Evolutionary conservation across 2,888 invertebrate genomes (phyloP).

Genomic region (Nephrotoma appendiculata): DNA sequence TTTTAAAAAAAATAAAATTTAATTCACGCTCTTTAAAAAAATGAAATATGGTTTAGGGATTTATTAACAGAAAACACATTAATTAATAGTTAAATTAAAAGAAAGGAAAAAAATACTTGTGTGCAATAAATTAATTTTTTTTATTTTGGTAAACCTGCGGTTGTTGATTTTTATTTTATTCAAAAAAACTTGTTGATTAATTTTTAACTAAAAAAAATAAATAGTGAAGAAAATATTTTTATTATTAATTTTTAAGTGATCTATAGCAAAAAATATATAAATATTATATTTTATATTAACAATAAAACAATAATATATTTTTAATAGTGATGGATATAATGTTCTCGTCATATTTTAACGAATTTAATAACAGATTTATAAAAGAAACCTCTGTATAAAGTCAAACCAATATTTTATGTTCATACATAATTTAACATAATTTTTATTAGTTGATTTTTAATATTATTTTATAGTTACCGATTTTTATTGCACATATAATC

Average conservation of each 20-base stretch:
- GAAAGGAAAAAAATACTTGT: neutral
- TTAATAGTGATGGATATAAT: neutral
- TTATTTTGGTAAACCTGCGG: neutral
- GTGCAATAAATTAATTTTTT: neutral
- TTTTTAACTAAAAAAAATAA: neutral
- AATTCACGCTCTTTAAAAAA: neutral
- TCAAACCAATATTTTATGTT: neutral
- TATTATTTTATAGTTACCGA: slow-evolving; percentile 1
- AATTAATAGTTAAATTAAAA: neutral
- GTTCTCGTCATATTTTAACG: neutral
- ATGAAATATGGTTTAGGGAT: neutral
- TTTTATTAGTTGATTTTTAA: neutral
- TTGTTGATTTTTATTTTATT: neutral
- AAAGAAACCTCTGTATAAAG: neutral
- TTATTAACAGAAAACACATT: neutral
- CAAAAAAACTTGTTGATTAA: neutral
- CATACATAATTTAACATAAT: neutral
- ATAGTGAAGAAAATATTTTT: neutral
- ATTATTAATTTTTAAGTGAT: neutral
- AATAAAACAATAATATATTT: neutral
- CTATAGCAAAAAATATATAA: neutral
- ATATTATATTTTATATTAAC: neutral
- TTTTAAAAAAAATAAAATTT: neutral
- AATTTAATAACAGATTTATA: neutral
- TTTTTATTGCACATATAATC: slow-evolving; percentile 3